A percentile compares a stretch with the other conserved stretches of the same genome.
phyloP scores from a whole-genome alignment of 2,113 vertebrate genomes.

The Indri indri region DNA sequence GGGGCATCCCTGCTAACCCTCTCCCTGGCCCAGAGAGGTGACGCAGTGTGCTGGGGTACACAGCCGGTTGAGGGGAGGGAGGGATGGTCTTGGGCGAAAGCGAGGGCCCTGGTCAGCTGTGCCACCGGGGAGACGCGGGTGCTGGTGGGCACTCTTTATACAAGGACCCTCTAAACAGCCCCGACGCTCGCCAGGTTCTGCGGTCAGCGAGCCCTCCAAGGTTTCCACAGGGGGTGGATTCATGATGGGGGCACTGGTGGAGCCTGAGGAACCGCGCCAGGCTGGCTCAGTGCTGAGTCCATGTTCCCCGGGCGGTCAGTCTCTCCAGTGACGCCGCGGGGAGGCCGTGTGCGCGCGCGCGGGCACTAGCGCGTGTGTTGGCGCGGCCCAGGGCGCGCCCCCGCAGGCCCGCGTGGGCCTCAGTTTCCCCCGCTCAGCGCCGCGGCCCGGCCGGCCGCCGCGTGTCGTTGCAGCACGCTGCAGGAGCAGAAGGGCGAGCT shows the following conservation, averaged over 20 bases:
- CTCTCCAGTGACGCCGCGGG: neutral
- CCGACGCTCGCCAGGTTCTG: neutral
- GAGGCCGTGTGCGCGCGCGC: accelerated
- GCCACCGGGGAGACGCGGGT: accelerated
- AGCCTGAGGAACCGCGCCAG: neutral
- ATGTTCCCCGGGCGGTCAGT: neutral
- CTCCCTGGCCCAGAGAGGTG: neutral
- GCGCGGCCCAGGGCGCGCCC: neutral
- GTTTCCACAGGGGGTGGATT: accelerated
- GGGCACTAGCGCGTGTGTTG: accelerated
- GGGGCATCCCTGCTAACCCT: too few relatives aligned
- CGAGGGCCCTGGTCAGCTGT: accelerated
- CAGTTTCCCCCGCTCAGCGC: neutral
- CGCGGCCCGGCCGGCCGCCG: conserved; percentile 77
- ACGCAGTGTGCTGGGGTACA: neutral
- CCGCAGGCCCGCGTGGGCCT: neutral
- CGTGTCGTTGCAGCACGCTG: conserved; percentile 89
- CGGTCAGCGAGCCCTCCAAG: neutral
- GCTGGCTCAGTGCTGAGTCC: neutral
- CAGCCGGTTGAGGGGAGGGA: neutral
- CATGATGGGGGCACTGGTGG: accelerated
- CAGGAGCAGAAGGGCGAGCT: conserved; percentile 98
- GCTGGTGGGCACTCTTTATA: neutral
- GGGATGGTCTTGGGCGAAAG: neutral
- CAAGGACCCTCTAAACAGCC: neutral